Evolutionary conservation across 2,888 invertebrate genomes (phyloP).

Genomic region (Villa cingulata): DNA sequence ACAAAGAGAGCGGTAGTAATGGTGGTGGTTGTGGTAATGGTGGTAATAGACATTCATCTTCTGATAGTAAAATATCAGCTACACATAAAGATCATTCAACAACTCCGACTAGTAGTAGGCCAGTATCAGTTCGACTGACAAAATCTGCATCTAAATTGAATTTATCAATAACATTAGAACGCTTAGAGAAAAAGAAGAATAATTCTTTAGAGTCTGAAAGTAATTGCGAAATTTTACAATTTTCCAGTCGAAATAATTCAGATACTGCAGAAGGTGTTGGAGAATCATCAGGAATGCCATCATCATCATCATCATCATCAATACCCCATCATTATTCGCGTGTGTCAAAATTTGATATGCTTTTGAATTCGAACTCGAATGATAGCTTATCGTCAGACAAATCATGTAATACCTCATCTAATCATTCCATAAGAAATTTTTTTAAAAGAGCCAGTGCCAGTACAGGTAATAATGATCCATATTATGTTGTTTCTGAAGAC

Average conservation of each 20-base stretch:
- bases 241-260: slow-evolving; percentile 5
- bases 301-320: slow-evolving; percentile 7
- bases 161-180: slow-evolving; percentile 26
- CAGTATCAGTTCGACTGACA: slow-evolving; percentile 28
- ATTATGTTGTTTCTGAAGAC: neutral
- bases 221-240: slow-evolving; percentile 1
- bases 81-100: slow-evolving; percentile 12
- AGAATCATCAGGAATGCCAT: slow-evolving; percentile 9
- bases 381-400: slow-evolving; percentile 24
- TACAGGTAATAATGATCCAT: neutral
- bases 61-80: slow-evolving; percentile 28
- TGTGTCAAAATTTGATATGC: slow-evolving; percentile 17
- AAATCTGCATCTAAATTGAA: slow-evolving; percentile 36
- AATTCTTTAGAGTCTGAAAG: neutral
- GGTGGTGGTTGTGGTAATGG: slow-evolving; percentile 8
- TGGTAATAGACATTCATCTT: slow-evolving; percentile 25
- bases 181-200: slow-evolving; percentile 3
- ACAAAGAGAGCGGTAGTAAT: slow-evolving; percentile 12
- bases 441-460: slow-evolving; percentile 11
- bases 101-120: slow-evolving; percentile 35
- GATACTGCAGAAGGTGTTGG: neutral
- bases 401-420: slow-evolving; percentile 18
- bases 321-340: slow-evolving; percentile 5
- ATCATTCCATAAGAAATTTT: slow-evolving; percentile 17
- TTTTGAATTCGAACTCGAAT: slow-evolving; percentile 31